phyloP scores from a whole-genome alignment of 2,797 vertebrate genomes.

The Melanotaenia maccullochi region DNA sequence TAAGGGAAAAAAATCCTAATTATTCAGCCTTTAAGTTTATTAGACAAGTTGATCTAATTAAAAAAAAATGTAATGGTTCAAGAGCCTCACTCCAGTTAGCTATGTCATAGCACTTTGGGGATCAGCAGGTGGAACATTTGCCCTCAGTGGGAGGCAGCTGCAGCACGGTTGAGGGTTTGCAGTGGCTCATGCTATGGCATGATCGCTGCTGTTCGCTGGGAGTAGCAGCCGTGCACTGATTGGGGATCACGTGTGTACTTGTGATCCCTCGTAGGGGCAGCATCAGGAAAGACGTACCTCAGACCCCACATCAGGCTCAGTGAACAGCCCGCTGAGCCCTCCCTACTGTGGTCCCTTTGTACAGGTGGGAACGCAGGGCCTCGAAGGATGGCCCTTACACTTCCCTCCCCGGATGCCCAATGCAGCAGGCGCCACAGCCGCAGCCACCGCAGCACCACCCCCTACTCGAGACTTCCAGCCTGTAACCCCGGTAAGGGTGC shows the following conservation, averaged over 20 bases:
- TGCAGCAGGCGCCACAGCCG: slow-evolving; percentile 73
- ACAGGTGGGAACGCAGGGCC: slow-evolving; percentile 88
- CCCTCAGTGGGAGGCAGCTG: slow-evolving; percentile 46
- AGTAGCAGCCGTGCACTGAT: slow-evolving; percentile 63
- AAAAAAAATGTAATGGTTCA: background rate
- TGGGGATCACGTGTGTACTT: slow-evolving; percentile 77
- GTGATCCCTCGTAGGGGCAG: slow-evolving; percentile 80
- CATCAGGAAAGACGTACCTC: slow-evolving; percentile 88
- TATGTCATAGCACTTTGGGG: slow-evolving; percentile 49
- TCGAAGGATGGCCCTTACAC: slow-evolving; percentile 92
- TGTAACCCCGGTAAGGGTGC: slow-evolving; percentile 82
- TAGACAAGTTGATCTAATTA: no score
- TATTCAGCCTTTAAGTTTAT: no score
- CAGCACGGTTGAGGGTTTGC: slow-evolving; percentile 54
- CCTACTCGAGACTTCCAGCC: slow-evolving; percentile 89
- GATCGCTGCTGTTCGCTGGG: slow-evolving; percentile 46
- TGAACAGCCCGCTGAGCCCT: slow-evolving; percentile 86
- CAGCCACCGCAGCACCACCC: slow-evolving; percentile 77
- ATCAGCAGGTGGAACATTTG: slow-evolving; percentile 43
- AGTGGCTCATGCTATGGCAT: slow-evolving; percentile 33
- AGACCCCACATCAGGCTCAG: slow-evolving; percentile 83
- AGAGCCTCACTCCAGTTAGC: slow-evolving; percentile 58
- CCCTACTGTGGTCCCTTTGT: slow-evolving; percentile 91
- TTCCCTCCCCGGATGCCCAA: slow-evolving; percentile 89
- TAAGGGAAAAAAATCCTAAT: no score